These are phyloP conservation scores for Netelia melanura DNA, from an alignment of 2,888 invertebrate species.

Conservation along the genomic window DNA sequence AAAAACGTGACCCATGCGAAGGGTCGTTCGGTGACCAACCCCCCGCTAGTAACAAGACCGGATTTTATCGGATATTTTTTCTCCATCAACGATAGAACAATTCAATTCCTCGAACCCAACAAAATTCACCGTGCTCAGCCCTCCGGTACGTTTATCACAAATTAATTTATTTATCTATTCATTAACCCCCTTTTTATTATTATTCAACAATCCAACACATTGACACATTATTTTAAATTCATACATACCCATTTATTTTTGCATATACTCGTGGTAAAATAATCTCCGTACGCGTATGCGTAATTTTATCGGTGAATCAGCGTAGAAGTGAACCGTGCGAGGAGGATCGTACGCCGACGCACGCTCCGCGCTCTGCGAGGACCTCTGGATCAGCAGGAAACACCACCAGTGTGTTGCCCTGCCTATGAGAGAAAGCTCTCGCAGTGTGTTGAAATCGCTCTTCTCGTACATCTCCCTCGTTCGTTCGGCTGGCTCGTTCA, in stretches of 20 bases:
- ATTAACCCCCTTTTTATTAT: neutral
- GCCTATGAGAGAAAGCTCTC: neutral
- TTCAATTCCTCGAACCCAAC: neutral
- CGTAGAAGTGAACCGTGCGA: conserved; percentile 38
- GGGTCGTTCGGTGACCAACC: neutral
- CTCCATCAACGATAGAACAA: neutral
- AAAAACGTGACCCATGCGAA: conserved; percentile 53
- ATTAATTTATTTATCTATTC: neutral
- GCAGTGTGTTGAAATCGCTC: neutral
- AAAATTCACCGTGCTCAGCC: too few relatives aligned
- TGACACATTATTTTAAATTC: neutral
- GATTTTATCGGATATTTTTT: conserved; percentile 9
- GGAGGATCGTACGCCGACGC: conserved; percentile 20
- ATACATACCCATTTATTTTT: neutral
- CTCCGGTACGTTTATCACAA: neutral
- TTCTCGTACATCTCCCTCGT: neutral
- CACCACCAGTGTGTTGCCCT: conserved; percentile 7
- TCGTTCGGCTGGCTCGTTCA: conserved; percentile 27
- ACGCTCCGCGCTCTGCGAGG: conserved; percentile 11
- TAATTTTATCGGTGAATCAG: conserved; percentile 46
- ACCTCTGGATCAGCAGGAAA: conserved; percentile 56
- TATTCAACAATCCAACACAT: too few relatives aligned
- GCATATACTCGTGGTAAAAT: neutral
- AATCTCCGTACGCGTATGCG: neutral
- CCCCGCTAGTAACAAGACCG: neutral